A percentile compares a stretch with the other conserved stretches of the same genome.
These are phyloP conservation scores for Synodontis membranacea DNA, from an alignment of 2,113 vertebrate species.

Conservation along the genomic window DNA sequence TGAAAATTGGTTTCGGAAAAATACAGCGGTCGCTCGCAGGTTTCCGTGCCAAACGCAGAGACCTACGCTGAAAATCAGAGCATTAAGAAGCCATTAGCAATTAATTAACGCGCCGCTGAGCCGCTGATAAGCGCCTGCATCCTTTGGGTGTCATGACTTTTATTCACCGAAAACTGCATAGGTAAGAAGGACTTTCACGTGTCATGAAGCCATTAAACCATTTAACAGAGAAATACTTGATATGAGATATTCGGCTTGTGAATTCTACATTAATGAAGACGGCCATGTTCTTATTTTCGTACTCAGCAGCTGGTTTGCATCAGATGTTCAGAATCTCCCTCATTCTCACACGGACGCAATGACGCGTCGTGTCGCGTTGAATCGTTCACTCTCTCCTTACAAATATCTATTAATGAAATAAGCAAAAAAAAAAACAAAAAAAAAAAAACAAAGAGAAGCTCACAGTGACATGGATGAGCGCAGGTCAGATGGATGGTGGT, in stretches of 20 bases:
- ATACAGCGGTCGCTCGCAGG: background rate
- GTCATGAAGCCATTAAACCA: slow-evolving; percentile 17
- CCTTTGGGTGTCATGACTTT: background rate
- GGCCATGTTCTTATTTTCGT: background rate
- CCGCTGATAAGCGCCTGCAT: slow-evolving; percentile 26
- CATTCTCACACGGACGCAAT: background rate
- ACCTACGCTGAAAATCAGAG: background rate
- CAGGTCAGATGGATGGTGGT: too few species aligned
- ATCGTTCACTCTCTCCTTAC: slow-evolving; percentile 7
- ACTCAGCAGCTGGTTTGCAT: background rate
- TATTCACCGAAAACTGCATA: slow-evolving; percentile 13
- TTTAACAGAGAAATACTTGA: background rate
- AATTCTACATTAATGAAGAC: slow-evolving; percentile 6
- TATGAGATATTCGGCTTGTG: background rate
- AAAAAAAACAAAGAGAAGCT: too few species aligned
- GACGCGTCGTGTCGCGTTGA: slow-evolving; percentile 11
- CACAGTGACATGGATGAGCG: too few species aligned
- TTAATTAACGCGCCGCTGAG: slow-evolving; percentile 36
- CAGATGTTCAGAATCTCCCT: background rate
- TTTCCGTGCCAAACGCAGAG: background rate
- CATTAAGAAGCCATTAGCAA: slow-evolving; percentile 41
- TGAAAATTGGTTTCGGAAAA: background rate
- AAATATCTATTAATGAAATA: slow-evolving; percentile 14
- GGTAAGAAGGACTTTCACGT: slow-evolving; percentile 15
- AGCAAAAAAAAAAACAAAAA: background rate